Evolutionary conservation across 1,140 invertebrate genomes (phyloP), one percentile per base, ranked within the genome.

Genomic region (Drosophila ambigua): DNA sequence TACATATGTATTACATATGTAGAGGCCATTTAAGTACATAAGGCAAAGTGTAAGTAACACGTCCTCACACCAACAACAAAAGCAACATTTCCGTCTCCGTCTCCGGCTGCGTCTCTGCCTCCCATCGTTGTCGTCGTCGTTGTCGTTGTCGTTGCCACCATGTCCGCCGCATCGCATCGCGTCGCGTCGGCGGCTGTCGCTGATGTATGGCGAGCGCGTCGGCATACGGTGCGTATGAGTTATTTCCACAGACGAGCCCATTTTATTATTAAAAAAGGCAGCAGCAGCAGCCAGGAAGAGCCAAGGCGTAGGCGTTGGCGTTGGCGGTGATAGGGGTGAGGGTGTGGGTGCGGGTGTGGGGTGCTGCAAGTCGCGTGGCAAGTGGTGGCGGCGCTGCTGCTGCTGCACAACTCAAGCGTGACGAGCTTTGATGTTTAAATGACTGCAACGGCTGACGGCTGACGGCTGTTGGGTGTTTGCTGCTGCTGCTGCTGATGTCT

Each of bases 221-320:
- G 74, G 83, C 82, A 88, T 87, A 87, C 82, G 82, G 82, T 85
- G 82, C 82, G 82, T 87, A 87, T 87, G 82, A 87, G 82, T 87
- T 87, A 87, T 87, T 87, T 87, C 83, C 83, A 88, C 74, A 71
- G 63, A 57, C 62, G 60, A 72, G 79, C 74, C 65, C 79, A 75
- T 82, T 87, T 87, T 87, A 87, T 88, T 87, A 87, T 87, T 88
- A 88, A 85, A 87, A 84, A 75, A 76, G 46, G 15, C 23, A 71
- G 55, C 16, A 60, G 54, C 39, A 45, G 41, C 50, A 58, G 57
- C 60, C 58, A 62, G 71, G 71, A 74, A 74, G 43, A 44, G 8
- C 52, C 23, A 39, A 51, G 39, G 50, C 15, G n/a, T 50, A 5
- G 43, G 54, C 7, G 45, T 5, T n/a, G 20, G 24, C 16, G 16